Evolutionary conservation across 2,797 vertebrate species (phyloP), one percentile per base, ranked within the genome.

Genomic region (Myioborus miniatus): DNA sequence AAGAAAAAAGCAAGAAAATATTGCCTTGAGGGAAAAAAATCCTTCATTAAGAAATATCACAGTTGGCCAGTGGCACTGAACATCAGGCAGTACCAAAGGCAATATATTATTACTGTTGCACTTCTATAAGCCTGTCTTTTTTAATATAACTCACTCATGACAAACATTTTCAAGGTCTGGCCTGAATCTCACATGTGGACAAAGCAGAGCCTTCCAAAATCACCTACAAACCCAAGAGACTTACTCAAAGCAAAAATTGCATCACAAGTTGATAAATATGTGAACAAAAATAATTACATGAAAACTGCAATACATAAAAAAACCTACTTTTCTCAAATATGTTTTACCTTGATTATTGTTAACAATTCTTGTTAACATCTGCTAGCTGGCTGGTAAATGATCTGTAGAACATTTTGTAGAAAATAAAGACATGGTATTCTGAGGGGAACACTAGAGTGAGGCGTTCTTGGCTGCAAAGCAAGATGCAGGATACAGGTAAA

Each of bases 41-140:
- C 83, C 46, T 80, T 97, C 90, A 94, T 94, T 83, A 94, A 88
- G 87, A 97, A 97, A 92, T 89, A 94, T 58, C 82, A 76, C 79
- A 83, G 59, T 34, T 88, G 94, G 62, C 56, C 78, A 95, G 81
- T 11, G 0, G 76, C 87, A 83, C 55, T 90, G 78, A 92, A 76
- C 77, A 93, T 79, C 91, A 94, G 78, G 67, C 20, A 1, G 70
- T 74, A 94, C 81, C 89, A 87, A 87, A 82, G n/a, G 86, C 89
- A 96, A 89, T 81, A 87, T 46, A 88, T 93, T 94, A 83, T 64
- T 91, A 67, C 71, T 75, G 64, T 47, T 94, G 69, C 47, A 70
- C 65, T 92, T 81, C 63, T 59, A 16, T 6, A 27, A 89, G 47
- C 15, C 0, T 60, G 50, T 52, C 69, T 72, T 81, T 87, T 94